Base-by-base conservation (phyloP, 2,113 vertebrate genomes). In the Heterocephalus glaber region DNA sequence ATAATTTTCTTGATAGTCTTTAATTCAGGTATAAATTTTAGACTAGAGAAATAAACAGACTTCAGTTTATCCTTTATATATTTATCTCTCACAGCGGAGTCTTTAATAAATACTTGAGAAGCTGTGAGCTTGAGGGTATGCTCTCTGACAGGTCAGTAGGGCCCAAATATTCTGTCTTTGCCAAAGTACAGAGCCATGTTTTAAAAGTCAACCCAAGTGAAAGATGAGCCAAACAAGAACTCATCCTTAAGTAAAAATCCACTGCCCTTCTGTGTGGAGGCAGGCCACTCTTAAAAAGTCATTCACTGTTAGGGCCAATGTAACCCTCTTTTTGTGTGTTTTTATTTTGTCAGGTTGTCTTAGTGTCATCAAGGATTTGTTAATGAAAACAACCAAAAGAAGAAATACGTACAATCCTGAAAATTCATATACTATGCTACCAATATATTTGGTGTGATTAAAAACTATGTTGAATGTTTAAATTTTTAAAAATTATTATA, bases 51-150 rank as follows among this genome's bases (percentile, higher is more conserved):
- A 74, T 76, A 63, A 19, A 47, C 52, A 63, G 60, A 77, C 61
- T 90, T 90, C 41, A 95, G 86, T 38, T 35, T 38, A 38, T 89
- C 30, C 60, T 82, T 38, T 44, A 41, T 89, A 61, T 81, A 70
- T 77, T 77, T 22, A 61, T 90, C 92, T 92, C 80, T 87, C 56
- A 89, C 24, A 89, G 68, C 35, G 54, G 90, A 96, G 41, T 12
- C 91, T 97, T 93, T 72, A 63, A 49, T 88, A 89, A 74, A 58
- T 87, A 81, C 47, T n/a, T 83, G 63, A 95, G 63, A 84, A 95
- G 47, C 70, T 76, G 61, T 91, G 63, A 13, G 30, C 91, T 91
- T 88, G 61, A 86, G 74, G 63, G 56, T 88, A 72, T 81, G 56
- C 44, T 74, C 26, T 91, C 63, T 90, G 86, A 80, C 41, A 95